Base-by-base conservation (phyloP, 2,888 invertebrate genomes). In the Sthenelais limicola region DNA sequence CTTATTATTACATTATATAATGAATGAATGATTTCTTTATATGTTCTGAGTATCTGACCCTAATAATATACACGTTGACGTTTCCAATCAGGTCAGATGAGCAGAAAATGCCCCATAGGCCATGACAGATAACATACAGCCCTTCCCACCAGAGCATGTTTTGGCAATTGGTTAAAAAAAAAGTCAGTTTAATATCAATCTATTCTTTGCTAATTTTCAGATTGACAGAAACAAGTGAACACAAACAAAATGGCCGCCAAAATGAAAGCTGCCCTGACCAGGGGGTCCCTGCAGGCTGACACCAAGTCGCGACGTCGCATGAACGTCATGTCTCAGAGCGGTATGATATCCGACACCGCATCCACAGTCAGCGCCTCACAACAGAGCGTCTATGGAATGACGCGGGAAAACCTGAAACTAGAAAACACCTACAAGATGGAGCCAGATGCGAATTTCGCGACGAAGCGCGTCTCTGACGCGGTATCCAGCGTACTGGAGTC, bases 391-490 rank as follows among this genome's bases (percentile, higher is more conserved):
- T 56, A 18, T 21, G n/a, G 30, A n/a, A n/a, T 18, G 1, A n/a
- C 32, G 2, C 30, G 32, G 3, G 32, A 56, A 33, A 30, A 15
- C 1, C 18, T 56, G 73, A 32, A 33, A 33, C 73, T 78, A 69
- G 80, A 81, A 66, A 80, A 80, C 74, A 81, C 81, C 26, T 81
- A 79, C 71, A 80, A 79, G 75, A 76, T 78, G 75, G 72, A 72
- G 12, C 81, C 81, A 0, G 79, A 79, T 30, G 74, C 71, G 7
- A 78, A 72, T 0, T 78, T 79, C 56, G 74, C 76, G 3, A 28
- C 68, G 0, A 71, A 73, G 30, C 72, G 69, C 12, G 76, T 81
- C 5, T 54, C 71, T 9, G 56, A 72, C 2, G 71, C 66, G 9
- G 76, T 78, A 1, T 28, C 43, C 5, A 38, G 73, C 12, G 51